These are phyloP conservation scores for Apamea epomidion DNA, from an alignment of 2,888 invertebrate species.

Conservation along the genomic window DNA sequence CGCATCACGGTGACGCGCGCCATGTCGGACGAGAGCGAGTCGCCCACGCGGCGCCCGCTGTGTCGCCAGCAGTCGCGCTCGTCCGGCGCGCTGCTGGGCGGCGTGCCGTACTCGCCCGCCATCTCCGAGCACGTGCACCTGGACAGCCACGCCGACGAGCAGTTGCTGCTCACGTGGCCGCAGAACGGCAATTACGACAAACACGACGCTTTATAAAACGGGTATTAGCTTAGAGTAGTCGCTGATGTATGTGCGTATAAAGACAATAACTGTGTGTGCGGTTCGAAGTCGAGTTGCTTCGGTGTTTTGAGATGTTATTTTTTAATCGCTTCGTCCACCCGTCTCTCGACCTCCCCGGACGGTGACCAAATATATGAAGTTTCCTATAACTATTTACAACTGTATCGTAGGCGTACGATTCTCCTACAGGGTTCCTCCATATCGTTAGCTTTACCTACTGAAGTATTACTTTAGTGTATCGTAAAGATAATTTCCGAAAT, in stretches of 20 bases:
- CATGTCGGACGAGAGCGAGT: conserved; percentile 93
- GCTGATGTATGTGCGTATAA: conserved; percentile 74
- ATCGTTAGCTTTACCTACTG: conserved; percentile 90
- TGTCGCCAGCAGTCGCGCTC: conserved; percentile 88
- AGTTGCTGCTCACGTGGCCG: conserved; percentile 90
- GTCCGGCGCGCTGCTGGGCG: conserved; percentile 87
- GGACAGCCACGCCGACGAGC: conserved; percentile 85
- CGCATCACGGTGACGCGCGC: conserved; percentile 93
- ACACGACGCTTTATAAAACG: conserved; percentile 86
- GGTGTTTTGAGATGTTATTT: conserved; percentile 81
- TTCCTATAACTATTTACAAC: conserved; percentile 85
- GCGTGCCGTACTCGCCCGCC: conserved; percentile 87
- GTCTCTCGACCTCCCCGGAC: conserved; percentile 81
- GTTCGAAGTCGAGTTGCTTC: conserved; percentile 81
- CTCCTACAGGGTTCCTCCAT: conserved; percentile 90
- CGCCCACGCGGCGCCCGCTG: conserved; percentile 87
- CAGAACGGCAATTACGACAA: conserved; percentile 77
- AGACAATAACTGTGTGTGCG: conserved; percentile 85
- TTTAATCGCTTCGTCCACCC: conserved; percentile 82
- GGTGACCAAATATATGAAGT: conserved; percentile 84
- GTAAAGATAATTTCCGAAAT: conserved; percentile 82
- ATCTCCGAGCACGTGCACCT: conserved; percentile 79
- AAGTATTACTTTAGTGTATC: conserved; percentile 88
- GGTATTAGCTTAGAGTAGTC: conserved; percentile 78
- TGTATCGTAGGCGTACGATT: conserved; percentile 83